Evolutionary conservation across 2,113 vertebrate species (phyloP).

Genomic region (Sceloporus undulatus): DNA sequence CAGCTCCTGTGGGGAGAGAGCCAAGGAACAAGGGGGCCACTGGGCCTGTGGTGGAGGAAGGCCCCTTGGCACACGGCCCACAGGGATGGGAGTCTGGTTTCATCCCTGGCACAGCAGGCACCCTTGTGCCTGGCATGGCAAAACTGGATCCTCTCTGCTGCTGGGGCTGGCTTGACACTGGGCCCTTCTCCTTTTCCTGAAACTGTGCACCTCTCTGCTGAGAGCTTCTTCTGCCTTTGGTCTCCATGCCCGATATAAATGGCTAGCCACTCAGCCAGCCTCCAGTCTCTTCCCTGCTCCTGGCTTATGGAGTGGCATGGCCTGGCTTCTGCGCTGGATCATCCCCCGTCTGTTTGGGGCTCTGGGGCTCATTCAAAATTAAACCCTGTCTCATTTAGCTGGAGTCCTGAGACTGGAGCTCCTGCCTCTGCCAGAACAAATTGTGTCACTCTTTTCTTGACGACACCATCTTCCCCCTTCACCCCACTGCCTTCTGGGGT

Average conservation of each 20-base stretch:
- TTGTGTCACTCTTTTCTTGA: neutral
- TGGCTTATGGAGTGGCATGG: too few species aligned
- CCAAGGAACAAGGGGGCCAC: too few species aligned
- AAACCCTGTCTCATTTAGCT: neutral
- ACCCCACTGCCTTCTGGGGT: neutral
- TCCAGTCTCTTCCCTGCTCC: too few species aligned
- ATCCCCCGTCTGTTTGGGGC: neutral
- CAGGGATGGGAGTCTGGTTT: too few species aligned
- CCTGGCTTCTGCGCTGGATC: neutral
- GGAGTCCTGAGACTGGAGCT: neutral
- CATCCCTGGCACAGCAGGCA: neutral
- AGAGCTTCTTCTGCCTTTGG: neutral
- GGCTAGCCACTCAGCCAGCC: too few species aligned
- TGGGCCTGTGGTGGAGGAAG: too few species aligned
- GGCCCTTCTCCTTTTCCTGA: neutral
- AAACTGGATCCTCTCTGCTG: neutral
- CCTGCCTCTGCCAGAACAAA: neutral
- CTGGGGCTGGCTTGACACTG: neutral
- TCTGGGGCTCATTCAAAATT: conserved; percentile 1
- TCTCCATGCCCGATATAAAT: neutral
- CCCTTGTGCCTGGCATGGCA: neutral
- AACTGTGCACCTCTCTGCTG: too few species aligned
- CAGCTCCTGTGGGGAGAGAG: too few species aligned
- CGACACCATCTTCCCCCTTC: too few species aligned
- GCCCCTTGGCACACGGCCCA: too few species aligned